Evolutionary conservation across 2,888 invertebrate genomes (phyloP).

Genomic region (Caradrina clavipalpis): DNA sequence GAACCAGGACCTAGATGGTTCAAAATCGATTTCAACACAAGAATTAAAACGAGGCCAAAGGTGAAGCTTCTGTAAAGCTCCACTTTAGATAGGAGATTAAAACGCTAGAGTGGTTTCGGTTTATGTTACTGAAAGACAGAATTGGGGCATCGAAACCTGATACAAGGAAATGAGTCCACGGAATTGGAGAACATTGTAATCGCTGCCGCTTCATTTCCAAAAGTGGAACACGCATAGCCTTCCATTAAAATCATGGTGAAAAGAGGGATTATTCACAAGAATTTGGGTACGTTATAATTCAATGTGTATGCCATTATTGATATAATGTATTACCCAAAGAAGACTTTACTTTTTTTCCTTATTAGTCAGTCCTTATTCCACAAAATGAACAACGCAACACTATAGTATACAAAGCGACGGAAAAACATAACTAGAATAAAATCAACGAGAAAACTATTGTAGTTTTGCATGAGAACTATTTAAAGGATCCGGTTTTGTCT

Average conservation of each 20-base stretch:
- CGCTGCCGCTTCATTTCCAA: neutral
- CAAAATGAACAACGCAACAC: neutral
- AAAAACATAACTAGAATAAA: neutral
- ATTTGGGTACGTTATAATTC: neutral
- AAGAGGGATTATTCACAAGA: neutral
- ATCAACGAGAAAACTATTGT: neutral
- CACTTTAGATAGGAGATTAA: constrained; percentile 41
- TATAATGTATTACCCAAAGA: constrained; percentile 10
- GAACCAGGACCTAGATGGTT: neutral
- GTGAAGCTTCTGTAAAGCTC: constrained; percentile 47
- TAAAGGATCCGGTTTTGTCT: neutral
- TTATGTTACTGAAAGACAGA: constrained; percentile 39
- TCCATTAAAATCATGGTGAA: constrained; percentile 1
- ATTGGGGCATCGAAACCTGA: constrained; percentile 30
- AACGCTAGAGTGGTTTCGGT: constrained; percentile 36
- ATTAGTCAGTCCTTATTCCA: constrained; percentile 7
- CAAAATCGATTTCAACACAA: constrained; percentile 16
- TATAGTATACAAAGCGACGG: neutral
- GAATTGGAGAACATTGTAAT: constrained; percentile 24
- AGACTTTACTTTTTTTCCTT: constrained; percentile 16
- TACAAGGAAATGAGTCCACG: constrained; percentile 35
- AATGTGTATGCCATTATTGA: neutral
- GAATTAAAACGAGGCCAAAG: constrained; percentile 53
- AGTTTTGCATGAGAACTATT: neutral
- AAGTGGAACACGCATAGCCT: neutral